Evolutionary conservation across 2,888 invertebrate species (phyloP), one percentile per base, ranked within the genome.

Genomic region (Hypsopygia costalis): DNA sequence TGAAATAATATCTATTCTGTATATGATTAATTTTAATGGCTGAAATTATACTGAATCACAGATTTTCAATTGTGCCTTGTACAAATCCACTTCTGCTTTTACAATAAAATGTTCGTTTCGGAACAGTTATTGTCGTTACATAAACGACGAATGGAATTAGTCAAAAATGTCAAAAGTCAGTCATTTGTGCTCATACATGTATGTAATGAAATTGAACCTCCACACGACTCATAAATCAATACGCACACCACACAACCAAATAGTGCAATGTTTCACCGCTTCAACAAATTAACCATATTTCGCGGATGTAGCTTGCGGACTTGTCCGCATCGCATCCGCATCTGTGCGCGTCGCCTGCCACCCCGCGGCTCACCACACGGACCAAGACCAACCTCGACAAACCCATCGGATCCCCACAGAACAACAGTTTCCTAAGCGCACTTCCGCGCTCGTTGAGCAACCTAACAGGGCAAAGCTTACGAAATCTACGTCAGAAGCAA

Each of bases 391-490:
- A 42, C 41, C 49, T 38, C 12, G 67, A 60, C 41, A 65, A 67
- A 50, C 55, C 55, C 27, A 55, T 47, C 32, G 32, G 40, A 44
- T 59, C 62, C 1, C 41, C 51, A 3, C 67, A 52, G 27, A 60
- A 68, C 58, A 62, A 69, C 11, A 75, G 86, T 46, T 88, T 89
- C 68, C 78, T 89, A 1, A 77, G 77, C 67, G 86, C 81, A 0
- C 67, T 89, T 6, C 89, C 89, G 0, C 52, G 89, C 0, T 87
- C 88, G 0, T 69, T 89, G 3, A 83, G 82, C 69, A 88, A 86
- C 59, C 73, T 89, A 10, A 89, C 89, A 11, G 86, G 87, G 0
- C 89, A 89, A 61, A 83, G 83, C 44, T 45, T 87, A 0, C 50
- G 82, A 5, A 79, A 82, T 44, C 56, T 88, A 0, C 61, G 87